These are phyloP conservation scores for Glossosoma conforme DNA, from an alignment of 1,140 invertebrate species.

Conservation along the genomic window DNA sequence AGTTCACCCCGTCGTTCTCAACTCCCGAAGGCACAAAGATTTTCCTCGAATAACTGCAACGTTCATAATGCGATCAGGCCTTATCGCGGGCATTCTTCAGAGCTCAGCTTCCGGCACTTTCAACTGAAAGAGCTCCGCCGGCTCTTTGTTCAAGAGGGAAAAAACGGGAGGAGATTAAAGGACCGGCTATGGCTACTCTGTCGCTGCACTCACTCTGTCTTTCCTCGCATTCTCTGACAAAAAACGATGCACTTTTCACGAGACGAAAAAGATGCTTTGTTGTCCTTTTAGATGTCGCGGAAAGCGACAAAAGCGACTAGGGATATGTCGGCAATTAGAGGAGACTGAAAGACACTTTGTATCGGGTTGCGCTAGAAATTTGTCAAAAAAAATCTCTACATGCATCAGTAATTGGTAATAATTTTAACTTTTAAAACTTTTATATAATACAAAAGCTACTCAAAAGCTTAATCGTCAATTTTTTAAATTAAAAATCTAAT, in stretches of 20 bases:
- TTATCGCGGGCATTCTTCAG: neutral
- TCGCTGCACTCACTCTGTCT: neutral
- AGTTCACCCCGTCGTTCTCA: neutral
- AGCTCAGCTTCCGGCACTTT: neutral
- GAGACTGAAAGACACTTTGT: too few species aligned
- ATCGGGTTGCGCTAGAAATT: too few species aligned
- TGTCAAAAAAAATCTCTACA: too few species aligned
- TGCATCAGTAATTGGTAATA: too few species aligned
- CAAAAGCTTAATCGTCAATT: too few species aligned
- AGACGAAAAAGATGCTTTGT: neutral
- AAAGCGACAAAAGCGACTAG: neutral
- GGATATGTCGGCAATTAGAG: neutral
- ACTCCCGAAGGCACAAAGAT: neutral
- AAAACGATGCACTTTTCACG: constrained; percentile 1
- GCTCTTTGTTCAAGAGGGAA: neutral
- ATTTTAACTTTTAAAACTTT: too few species aligned
- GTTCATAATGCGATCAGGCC: neutral
- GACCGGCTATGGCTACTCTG: neutral
- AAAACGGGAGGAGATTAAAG: neutral
- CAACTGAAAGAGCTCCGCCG: neutral
- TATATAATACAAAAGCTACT: too few species aligned
- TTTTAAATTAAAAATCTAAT: too few species aligned
- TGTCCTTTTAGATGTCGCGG: neutral
- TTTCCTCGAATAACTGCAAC: neutral
- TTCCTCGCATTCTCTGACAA: neutral